Evolutionary conservation across 2,113 vertebrate genomes (phyloP), one percentile per base, ranked within the genome.

Genomic region (Xiphorhynchus elegans): DNA sequence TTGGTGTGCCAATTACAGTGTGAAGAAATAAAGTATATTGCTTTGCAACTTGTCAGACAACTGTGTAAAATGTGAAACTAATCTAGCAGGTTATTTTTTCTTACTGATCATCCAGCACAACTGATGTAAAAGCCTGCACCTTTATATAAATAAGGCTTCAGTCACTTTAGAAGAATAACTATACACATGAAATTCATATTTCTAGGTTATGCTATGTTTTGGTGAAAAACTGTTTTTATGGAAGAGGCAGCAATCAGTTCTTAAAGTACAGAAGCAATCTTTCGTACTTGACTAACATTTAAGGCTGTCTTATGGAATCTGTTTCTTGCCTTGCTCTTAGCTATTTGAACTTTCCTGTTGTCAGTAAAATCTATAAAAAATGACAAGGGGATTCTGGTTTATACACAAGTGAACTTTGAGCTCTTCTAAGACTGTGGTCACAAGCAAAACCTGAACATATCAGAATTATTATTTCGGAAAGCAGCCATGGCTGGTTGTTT

Each of bases 301-400:
- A 96, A 98, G 93, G 68, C 96, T 97, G 97, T 98, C 95, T 96
- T 92, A 72, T 50, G 92, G 67, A 93, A 97, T 98, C 97, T 94
- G 72, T 59, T 84, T 97, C 96, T 77, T 93, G 53, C 53, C 90
- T 94, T 94, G 97, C 97, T 98, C 87, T 91, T 82, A 97, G 97
- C 97, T 69, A 97, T 95, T 96, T 97, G 95, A 97, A 97, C 96
- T 98, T 96, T 97, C 82, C 93, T 96, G 68, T 91, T 97, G 97
- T 97, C 93, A 95, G 96, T 95, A 96, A 97, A 97, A 93, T 93
- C 96, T 98, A 98, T 97, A 95, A 97, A 97, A 97, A 95, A 74
- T 97, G 97, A 98, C 98, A 97, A 90, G 91, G 76, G 87, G 40
- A 87, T 93, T 96, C 74, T 95, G 68, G 5, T 89, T 92, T 87